Base-by-base conservation (phyloP, 2,797 vertebrate genomes). In the Rhynchotus rufescens region DNA sequence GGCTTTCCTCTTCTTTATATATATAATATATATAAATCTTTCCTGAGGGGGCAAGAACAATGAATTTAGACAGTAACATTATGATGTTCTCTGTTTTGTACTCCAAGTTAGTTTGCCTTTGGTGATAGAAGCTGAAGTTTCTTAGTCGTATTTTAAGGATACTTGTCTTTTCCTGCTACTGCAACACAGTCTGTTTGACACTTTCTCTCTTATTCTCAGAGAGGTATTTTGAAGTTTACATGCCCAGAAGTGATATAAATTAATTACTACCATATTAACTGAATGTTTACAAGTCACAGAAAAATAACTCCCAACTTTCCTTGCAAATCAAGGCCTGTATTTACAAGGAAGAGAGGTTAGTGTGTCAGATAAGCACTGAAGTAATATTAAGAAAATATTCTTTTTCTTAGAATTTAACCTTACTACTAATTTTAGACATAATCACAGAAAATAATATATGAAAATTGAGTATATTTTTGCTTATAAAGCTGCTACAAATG, bases 201-300 rank as follows among this genome's bases (percentile, higher is more conserved):
- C 12, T 52, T 60, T 32, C 16, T 49, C 32, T 73, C 36, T 34
- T 42, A n/a, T 79, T 93, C 51, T 87, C 51, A 42, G 12, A 77
- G 56, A 72, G 47, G 82, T 19, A 69, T 73, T 80, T 15, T 88
- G 40, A 88, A 82, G 61, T 73, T 91, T 68, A 25, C 21, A 57
- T 76, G 19, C 34, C 89, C 26, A 93, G 44, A 90, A 91, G 32
- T 89, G 21, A 60, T 66, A 76, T 94, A 84, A 95, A 94, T 94
- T 87, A 95, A 86, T 95, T 89, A 89, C 0, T 1, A 74, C 36
- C 26, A 25, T 80, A 54, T 89, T 88, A 92, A 74, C 72, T 69
- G 64, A 69, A 25, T 79, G 44, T 86, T 93, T 94, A 66, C 66
- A 89, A 62, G 62, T 60, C 72, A 68, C 16, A 83, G 49, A 89